Evolutionary conservation across 2,113 vertebrate species (phyloP).

Genomic region (Craseonycteris thonglongyai): DNA sequence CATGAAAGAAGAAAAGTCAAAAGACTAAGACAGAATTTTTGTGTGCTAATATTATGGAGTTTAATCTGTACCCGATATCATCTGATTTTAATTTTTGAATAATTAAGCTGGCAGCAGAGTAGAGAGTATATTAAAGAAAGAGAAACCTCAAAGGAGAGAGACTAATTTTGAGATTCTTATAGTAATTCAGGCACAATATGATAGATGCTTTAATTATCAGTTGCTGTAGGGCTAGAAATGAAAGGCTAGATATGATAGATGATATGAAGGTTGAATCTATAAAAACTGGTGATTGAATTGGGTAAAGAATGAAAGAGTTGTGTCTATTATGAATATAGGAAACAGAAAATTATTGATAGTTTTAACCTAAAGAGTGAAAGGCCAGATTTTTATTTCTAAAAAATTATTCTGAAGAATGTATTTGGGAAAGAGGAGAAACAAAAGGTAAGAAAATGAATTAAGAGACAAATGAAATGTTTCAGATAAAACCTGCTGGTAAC

Average conservation of each 20-base stretch:
- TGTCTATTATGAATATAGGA: background rate
- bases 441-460: background rate
- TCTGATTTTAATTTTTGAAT: background rate
- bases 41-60: background rate
- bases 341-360: background rate
- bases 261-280: background rate
- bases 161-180: background rate
- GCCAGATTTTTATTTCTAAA: background rate
- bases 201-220: slow-evolving; percentile 48
- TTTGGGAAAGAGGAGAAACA: background rate
- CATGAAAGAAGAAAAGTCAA: background rate
- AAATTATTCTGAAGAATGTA: background rate
- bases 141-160: background rate
- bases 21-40: background rate
- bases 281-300: background rate
- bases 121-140: background rate
- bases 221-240: background rate
- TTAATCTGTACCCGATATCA: background rate
- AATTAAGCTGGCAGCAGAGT: background rate
- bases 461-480: slow-evolving; percentile 28
- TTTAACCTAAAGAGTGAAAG: background rate
- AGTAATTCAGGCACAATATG: background rate
- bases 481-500: background rate
- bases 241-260: background rate
- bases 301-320: background rate